These are phyloP conservation scores for Zosterops hypoxanthus DNA, from an alignment of 2,113 vertebrate species.

Conservation along the genomic window DNA sequence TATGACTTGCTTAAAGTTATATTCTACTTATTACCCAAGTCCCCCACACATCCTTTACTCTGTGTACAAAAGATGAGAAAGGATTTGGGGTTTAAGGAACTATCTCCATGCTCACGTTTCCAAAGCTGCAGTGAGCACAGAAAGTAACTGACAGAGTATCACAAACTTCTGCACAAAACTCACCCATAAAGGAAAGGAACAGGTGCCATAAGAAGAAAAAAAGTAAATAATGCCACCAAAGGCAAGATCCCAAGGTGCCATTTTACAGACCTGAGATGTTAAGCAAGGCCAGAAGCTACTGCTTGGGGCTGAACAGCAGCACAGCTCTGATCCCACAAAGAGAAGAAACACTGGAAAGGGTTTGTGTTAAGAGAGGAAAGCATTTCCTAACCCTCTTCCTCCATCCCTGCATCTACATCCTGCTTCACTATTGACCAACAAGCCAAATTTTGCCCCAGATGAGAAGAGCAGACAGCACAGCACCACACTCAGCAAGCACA, in stretches of 20 bases:
- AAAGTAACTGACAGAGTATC: not conserved
- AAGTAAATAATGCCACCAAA: not conserved
- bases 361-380: not conserved
- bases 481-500: not conserved
- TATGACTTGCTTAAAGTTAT: not conserved
- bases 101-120: fast-evolving
- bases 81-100: not conserved
- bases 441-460: not conserved
- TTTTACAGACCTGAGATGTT: not conserved
- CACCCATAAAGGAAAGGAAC: not conserved
- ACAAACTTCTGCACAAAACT: not conserved
- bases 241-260: not conserved
- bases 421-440: not conserved
- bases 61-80: not conserved
- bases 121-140: not conserved
- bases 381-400: not conserved
- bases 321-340: not conserved
- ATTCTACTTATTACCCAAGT: not conserved
- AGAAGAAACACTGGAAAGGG: no score
- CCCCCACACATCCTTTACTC: not conserved
- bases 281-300: not conserved
- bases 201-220: not conserved
- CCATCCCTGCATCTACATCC: not conserved
- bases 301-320: not conserved
- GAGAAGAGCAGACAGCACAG: not conserved